phyloP scores from a whole-genome alignment of 2,888 invertebrate species.

The Lepidochrysops patricia region DNA sequence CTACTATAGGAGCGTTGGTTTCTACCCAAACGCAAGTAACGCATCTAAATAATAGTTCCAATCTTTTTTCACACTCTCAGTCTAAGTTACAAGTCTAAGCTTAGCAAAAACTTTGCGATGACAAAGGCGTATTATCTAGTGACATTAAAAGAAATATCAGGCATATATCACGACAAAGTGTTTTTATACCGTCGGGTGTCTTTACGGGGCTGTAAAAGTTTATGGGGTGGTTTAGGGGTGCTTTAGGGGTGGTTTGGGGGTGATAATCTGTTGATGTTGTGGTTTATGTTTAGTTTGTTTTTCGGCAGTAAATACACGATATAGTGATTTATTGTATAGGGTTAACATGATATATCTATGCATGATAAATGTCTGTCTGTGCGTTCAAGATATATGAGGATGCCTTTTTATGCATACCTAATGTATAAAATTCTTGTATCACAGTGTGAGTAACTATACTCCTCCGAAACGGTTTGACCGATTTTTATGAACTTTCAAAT shows the following conservation, averaged over 20 bases:
- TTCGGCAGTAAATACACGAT: neutral
- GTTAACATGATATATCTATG: neutral
- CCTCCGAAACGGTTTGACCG: too few species aligned
- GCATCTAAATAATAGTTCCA: too few species aligned
- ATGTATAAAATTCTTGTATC: too few species aligned
- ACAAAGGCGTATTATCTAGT: neutral
- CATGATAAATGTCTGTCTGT: neutral
- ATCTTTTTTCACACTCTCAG: too few species aligned
- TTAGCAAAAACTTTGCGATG: neutral
- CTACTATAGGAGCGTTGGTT: too few species aligned
- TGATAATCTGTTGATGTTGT: conserved; percentile 10
- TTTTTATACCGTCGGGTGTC: neutral
- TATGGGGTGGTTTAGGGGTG: neutral
- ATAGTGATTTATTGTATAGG: neutral
- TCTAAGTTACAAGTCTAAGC: neutral
- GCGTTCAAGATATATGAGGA: too few species aligned
- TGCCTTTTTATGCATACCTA: too few species aligned
- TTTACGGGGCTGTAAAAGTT: conserved; percentile 3
- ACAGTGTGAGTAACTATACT: too few species aligned
- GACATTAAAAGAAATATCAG: conserved; percentile 8
- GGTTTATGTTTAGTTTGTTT: conserved; percentile 1
- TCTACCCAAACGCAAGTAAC: too few species aligned
- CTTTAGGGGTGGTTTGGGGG: neutral
- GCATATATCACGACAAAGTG: conserved; percentile 8
- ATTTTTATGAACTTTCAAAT: too few species aligned